phyloP scores from a whole-genome alignment of 2,888 invertebrate genomes.

The Abrostola tripartita region DNA sequence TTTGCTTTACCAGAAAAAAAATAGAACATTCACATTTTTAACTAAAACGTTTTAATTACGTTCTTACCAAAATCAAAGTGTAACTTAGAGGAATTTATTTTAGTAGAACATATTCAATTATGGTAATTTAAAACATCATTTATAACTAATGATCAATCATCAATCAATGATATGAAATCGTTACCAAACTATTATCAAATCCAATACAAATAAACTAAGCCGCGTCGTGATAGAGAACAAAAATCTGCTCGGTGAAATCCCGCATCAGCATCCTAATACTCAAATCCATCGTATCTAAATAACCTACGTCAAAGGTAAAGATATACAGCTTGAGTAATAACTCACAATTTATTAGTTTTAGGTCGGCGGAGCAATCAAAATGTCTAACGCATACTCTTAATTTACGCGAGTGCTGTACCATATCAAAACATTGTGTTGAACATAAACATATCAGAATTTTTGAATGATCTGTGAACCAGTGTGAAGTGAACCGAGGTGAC shows the following conservation, averaged over 20 bases:
- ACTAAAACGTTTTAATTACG: too few relatives aligned
- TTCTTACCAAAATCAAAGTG: too few relatives aligned
- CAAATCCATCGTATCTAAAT: conserved; percentile 29
- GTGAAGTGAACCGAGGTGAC: conserved; percentile 47
- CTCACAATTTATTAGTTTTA: conserved; percentile 65
- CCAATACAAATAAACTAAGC: conserved; percentile 12
- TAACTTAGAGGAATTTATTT: too few relatives aligned
- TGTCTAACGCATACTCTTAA: conserved; percentile 62
- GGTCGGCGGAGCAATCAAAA: conserved; percentile 70
- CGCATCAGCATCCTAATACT: conserved; percentile 15
- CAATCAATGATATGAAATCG: conserved; percentile 21
- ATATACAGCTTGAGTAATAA: conserved; percentile 55
- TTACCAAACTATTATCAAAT: conserved; percentile 14
- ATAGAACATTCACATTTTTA: too few relatives aligned
- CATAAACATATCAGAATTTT: conserved; percentile 68
- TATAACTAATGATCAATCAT: conserved; percentile 13
- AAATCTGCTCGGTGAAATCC: conserved; percentile 1
- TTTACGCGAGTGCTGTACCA: conserved; percentile 67
- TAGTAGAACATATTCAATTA: conserved; percentile 9
- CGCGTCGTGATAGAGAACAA: conserved; percentile 1
- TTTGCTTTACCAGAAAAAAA: too few relatives aligned
- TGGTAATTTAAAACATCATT: conserved; percentile 16
- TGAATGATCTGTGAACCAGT: conserved; percentile 54
- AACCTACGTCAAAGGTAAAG: conserved; percentile 47
- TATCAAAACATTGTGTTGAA: conserved; percentile 70